A percentile compares a stretch with the other conserved stretches of the same genome.
These are phyloP conservation scores for Gallinago media DNA, from an alignment of 2,113 vertebrate species.

Conservation along the genomic window DNA sequence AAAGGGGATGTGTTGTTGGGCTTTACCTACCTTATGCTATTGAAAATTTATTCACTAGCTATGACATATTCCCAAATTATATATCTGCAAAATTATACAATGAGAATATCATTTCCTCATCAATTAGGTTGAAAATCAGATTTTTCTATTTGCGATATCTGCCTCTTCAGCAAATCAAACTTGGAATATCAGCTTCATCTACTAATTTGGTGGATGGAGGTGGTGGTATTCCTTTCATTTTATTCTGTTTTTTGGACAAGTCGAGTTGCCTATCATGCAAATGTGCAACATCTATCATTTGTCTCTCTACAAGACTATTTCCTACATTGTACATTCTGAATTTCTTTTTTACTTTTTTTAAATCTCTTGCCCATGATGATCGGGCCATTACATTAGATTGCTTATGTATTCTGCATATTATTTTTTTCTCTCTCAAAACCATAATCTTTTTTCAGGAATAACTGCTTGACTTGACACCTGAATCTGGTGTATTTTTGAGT, in stretches of 20 bases:
- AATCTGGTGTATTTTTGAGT: neutral
- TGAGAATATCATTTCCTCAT: neutral
- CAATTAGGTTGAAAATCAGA: neutral
- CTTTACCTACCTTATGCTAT: neutral
- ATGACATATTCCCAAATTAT: neutral
- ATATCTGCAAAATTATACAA: neutral
- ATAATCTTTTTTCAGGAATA: neutral
- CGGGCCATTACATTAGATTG: neutral
- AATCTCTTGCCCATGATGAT: neutral
- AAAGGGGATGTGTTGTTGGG: neutral
- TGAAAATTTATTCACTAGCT: neutral
- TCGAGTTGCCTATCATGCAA: neutral
- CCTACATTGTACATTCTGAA: neutral
- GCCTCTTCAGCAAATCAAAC: neutral
- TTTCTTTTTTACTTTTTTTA: neutral
- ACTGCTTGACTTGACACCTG: neutral
- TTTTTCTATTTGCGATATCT: neutral
- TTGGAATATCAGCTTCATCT: neutral
- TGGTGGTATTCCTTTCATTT: neutral
- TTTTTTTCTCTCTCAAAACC: neutral
- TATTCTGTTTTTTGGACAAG: neutral
- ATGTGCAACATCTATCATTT: rapidly evolving
- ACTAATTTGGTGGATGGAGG: neutral
- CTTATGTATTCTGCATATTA: neutral
- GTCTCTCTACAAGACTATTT: neutral